Conservation (phyloP, 2,113 vertebrate genomes). For the Dendrocopos noguchii region DNA sequence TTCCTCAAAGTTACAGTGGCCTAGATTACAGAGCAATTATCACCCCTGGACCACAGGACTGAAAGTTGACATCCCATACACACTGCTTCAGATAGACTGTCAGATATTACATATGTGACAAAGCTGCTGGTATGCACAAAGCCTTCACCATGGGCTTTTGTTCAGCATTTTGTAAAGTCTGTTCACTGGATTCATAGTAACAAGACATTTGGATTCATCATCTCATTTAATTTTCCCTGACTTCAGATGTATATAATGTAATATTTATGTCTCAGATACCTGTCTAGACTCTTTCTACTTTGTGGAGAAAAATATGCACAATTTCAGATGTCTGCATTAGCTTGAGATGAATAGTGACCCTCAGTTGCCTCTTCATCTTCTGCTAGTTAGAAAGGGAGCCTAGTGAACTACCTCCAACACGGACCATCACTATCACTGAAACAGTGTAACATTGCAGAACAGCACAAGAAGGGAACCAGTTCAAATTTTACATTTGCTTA, state of each 20-base stretch:
- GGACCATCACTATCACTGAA: background rate
- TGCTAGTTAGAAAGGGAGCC: background rate
- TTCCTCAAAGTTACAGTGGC: background rate
- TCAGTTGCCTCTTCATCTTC: background rate
- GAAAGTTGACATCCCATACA: background rate
- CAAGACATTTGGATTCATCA: conserved; percentile 30
- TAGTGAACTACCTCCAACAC: background rate
- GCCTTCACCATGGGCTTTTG: background rate
- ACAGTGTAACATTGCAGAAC: background rate
- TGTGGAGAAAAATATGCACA: background rate
- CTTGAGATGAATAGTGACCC: background rate
- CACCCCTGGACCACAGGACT: background rate
- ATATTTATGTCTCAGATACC: background rate
- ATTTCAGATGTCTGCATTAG: background rate
- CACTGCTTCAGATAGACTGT: background rate
- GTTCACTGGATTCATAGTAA: background rate
- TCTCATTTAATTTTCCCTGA: background rate
- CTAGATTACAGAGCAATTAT: background rate
- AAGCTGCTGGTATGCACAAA: background rate
- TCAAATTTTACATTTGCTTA: background rate
- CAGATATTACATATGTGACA: background rate
- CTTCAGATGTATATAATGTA: background rate
- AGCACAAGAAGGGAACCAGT: background rate
- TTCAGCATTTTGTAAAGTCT: background rate
- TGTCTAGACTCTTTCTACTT: conserved; percentile 24